Percentiles rank a stretch among this genome's conserved stretches.
Conservation (phyloP, 2,888 invertebrate species). For the Clusia tigrina region DNA sequence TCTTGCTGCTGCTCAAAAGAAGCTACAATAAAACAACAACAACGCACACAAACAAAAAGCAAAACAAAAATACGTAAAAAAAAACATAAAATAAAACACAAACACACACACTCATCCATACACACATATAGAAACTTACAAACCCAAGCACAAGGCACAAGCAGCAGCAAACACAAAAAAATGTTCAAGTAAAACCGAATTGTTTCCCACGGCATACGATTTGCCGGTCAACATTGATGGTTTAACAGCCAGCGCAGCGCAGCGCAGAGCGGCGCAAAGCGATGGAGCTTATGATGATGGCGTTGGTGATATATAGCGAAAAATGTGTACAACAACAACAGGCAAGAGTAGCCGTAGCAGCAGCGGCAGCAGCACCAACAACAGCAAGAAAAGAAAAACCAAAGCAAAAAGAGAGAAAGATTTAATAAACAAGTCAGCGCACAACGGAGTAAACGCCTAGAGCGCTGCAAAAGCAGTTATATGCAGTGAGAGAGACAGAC, state of each 20-base stretch:
- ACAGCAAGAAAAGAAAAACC: slow-evolving; percentile 7
- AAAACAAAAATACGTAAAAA: slow-evolving; percentile 18
- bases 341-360: slow-evolving; percentile 30
- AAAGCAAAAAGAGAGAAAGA: background rate
- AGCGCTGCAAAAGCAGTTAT: background rate
- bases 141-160: too few species aligned
- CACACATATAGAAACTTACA: slow-evolving; percentile 23
- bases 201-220: slow-evolving; percentile 67
- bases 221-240: slow-evolving; percentile 66
- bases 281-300: slow-evolving; percentile 18
- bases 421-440: background rate
- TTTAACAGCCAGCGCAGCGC: slow-evolving; percentile 36
- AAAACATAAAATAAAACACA: slow-evolving; percentile 18
- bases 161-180: slow-evolving; percentile 37
- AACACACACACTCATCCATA: slow-evolving; percentile 16
- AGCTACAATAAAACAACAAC: slow-evolving; percentile 10
- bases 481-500: background rate
- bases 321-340: slow-evolving; percentile 16
- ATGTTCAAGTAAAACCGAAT: slow-evolving; percentile 65
- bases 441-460: slow-evolving; percentile 26
- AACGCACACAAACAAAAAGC: background rate
- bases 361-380: slow-evolving; percentile 19
- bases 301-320: slow-evolving; percentile 31
- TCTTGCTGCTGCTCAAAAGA: slow-evolving; percentile 5
- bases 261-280: slow-evolving; percentile 3